phyloP scores from a whole-genome alignment of 2,113 vertebrate species.

The Thermophis baileyi region DNA sequence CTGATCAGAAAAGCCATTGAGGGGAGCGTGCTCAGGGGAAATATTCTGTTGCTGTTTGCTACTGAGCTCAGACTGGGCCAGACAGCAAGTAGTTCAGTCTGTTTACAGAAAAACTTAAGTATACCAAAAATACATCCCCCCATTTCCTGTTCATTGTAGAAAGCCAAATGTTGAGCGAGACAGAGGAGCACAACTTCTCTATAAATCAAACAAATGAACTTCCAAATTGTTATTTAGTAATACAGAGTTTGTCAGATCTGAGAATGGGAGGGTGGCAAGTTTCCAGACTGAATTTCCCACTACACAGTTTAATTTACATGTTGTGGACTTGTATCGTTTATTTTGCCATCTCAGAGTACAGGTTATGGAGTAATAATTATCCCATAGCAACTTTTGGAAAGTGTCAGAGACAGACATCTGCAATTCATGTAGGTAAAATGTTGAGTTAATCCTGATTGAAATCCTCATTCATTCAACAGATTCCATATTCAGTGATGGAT shows the following conservation, averaged over 20 bases:
- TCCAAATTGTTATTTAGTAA: slow-evolving; percentile 26
- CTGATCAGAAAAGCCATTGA: not conserved
- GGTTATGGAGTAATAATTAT: not conserved
- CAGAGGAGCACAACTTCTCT: slow-evolving; percentile 29
- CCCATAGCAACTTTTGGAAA: not conserved
- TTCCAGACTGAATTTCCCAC: not conserved
- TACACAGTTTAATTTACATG: not conserved
- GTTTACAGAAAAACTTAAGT: slow-evolving; percentile 64
- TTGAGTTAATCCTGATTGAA: not conserved
- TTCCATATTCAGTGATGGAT: not conserved
- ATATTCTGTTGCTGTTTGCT: slow-evolving; percentile 44
- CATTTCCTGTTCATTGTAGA: slow-evolving; percentile 62
- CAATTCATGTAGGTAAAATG: not conserved
- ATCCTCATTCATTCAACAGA: not conserved
- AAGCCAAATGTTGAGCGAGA: slow-evolving; percentile 49
- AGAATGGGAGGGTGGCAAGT: not conserved
- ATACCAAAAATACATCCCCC: slow-evolving; percentile 66
- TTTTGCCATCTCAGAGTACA: not conserved
- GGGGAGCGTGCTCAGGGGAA: slow-evolving; percentile 43
- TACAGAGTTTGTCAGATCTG: not conserved
- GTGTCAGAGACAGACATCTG: not conserved
- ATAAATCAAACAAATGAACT: slow-evolving; percentile 24
- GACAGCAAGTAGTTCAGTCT: slow-evolving; percentile 49
- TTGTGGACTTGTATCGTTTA: not conserved
- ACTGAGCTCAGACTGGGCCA: slow-evolving; percentile 51